These are phyloP conservation scores for Tachysurus fulvidraco DNA, from an alignment of 2,113 vertebrate genomes.

Conservation along the genomic window DNA sequence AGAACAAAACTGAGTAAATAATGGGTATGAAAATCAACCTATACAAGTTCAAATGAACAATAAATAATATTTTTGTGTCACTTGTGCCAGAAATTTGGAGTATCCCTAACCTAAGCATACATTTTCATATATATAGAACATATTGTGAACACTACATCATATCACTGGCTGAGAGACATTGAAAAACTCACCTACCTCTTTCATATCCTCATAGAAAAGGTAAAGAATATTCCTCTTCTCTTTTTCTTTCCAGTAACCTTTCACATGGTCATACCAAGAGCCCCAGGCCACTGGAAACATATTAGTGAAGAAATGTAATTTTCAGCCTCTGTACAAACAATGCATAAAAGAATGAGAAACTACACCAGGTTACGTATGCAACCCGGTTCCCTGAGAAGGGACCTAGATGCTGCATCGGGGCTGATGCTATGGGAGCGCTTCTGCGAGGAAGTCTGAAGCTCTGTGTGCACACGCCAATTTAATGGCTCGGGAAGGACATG, in stretches of 20 bases:
- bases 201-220: conserved; percentile 88
- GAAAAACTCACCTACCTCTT: conserved; percentile 74
- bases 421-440: no score
- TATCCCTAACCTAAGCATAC: no score
- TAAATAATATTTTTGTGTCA: no score
- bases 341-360: background rate
- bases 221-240: conserved; percentile 81
- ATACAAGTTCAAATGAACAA: no score
- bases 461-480: no score
- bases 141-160: background rate
- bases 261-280: conserved; percentile 88
- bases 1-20: background rate
- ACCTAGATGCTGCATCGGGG: no score
- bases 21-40: background rate
- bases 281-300: conserved; percentile 69
- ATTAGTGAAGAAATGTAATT: background rate
- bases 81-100: no score
- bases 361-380: no score
- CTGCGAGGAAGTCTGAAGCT: no score
- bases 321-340: background rate
- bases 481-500: no score
- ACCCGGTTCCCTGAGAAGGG: no score
- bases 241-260: conserved; percentile 81
- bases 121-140: no score
- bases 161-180: background rate